Conservation (phyloP, 2,888 invertebrate species). For the Lacanobia oleracea region DNA sequence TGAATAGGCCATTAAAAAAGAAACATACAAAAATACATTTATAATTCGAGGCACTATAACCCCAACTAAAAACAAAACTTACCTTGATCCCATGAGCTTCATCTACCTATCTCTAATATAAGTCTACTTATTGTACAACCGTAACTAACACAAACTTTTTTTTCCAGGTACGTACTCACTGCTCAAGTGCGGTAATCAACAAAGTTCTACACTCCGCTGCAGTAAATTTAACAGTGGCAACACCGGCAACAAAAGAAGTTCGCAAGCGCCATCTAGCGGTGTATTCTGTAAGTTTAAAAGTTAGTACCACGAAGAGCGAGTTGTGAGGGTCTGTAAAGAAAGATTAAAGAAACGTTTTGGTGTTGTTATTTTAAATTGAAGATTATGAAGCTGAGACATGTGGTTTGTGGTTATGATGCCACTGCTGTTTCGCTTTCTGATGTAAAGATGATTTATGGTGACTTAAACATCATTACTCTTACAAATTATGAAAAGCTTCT, state of each 20-base stretch:
- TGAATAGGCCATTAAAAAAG: too few relatives aligned
- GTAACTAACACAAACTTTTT: slow-evolving; percentile 46
- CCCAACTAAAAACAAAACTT: too few relatives aligned
- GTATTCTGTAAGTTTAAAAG: slow-evolving; percentile 46
- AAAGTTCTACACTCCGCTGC: slow-evolving; percentile 65
- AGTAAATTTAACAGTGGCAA: slow-evolving; percentile 77
- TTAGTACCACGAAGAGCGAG: slow-evolving; percentile 20
- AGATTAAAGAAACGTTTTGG: slow-evolving; percentile 42
- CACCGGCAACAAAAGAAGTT: slow-evolving; percentile 77
- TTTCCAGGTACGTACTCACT: slow-evolving; percentile 74
- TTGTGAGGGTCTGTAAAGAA: slow-evolving; percentile 18
- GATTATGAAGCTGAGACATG: slow-evolving; percentile 16
- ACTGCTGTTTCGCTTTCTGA: neutral
- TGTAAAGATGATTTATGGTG: neutral
- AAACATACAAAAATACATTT: too few relatives aligned
- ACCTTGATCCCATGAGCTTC: neutral
- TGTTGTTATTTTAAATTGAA: slow-evolving; percentile 9
- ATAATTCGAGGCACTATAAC: too few relatives aligned
- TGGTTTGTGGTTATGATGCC: neutral
- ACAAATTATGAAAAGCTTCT: too few relatives aligned
- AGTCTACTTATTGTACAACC: slow-evolving; percentile 12
- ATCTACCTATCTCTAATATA: neutral
- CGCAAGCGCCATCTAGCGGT: slow-evolving; percentile 70
- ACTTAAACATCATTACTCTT: too few relatives aligned
- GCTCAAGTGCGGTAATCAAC: slow-evolving; percentile 64